Conservation (phyloP, 2,888 invertebrate genomes). For the Drosophila planitibia region DNA sequence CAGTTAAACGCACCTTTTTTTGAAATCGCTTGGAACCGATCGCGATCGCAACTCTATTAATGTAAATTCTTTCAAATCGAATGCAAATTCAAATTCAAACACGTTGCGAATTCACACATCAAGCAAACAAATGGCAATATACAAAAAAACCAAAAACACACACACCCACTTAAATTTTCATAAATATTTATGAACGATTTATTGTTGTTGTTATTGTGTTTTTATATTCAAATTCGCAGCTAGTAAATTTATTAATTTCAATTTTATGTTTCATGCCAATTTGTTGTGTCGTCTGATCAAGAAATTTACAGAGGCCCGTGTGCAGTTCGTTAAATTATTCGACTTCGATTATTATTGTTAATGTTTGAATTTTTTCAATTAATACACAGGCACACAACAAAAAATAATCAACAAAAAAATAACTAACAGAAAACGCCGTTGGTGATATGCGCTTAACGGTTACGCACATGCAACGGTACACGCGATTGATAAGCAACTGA, state of each 20-base stretch:
- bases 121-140: constrained; percentile 4
- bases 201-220: constrained; percentile 21
- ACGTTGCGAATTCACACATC: constrained; percentile 12
- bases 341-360: constrained; percentile 32
- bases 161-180: constrained; percentile 26
- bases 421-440: constrained; percentile 51
- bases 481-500: constrained; percentile 68
- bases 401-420: constrained; percentile 37
- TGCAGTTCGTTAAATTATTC: constrained; percentile 23
- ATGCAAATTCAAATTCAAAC: constrained; percentile 22
- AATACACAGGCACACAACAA: constrained; percentile 39
- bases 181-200: constrained; percentile 35
- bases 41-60: constrained; percentile 17
- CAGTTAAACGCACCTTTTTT: constrained; percentile 42
- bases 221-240: constrained; percentile 29
- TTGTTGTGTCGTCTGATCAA: constrained; percentile 10
- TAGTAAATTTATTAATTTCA: constrained; percentile 36
- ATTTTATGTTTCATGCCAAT: constrained; percentile 31
- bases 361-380: constrained; percentile 34
- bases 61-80: constrained; percentile 36
- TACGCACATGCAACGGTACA: constrained; percentile 55
- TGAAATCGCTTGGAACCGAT: constrained; percentile 10
- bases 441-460: constrained; percentile 39
- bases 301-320: constrained; percentile 15
- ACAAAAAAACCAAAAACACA: constrained; percentile 13